Base-by-base conservation (phyloP, 2,797 vertebrate genomes). In the Chromobotia macracanthus region DNA sequence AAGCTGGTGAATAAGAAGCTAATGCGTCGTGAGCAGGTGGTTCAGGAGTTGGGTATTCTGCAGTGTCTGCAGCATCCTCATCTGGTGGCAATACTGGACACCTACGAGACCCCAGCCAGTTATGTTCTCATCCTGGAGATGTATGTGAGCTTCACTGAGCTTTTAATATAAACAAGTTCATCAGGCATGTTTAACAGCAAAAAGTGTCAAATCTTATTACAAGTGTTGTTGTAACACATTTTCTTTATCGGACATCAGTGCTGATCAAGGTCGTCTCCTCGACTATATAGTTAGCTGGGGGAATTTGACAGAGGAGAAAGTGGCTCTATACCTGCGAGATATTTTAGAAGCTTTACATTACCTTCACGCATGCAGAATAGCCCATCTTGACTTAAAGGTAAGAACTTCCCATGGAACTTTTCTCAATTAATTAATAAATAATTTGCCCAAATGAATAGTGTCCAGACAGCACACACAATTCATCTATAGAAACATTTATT, bases 1-100 rank as follows among this genome's bases (percentile, higher is more conserved):
- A 99, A 99, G 89, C 95, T 97, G 80, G 95, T 99, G 82, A 98
- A 96, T 91, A 99, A 99, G 92, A 99, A 97, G 92, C 87, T 99
- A 90, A 96, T 97, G 96, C 95, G 95, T 89, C 92, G 97, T 67
- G 96, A 99, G 90, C 94, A 94, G 86, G 97, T 99, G 91, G 96
- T 95, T 82, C 95, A 94, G 83, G 97, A 99, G 89, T 95, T 98
- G 80, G 93, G 93, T 68, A 89, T 97, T 86, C 95, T 97, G 84
- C 95, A 95, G 90, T 94, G 94, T 87, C 94, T 99, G 80, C 96
- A 96, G 83, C 97, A 99, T 90, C 96, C 96, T 19, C 95, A 97
- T 88, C 93, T 99, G 51, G 87, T 97, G 79, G 86, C 93, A 88
- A 94, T 99, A 84, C 87, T 97, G 0, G 96, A 99, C 89, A 97